phyloP scores from a whole-genome alignment of 2,113 vertebrate species.

The Parus major region DNA sequence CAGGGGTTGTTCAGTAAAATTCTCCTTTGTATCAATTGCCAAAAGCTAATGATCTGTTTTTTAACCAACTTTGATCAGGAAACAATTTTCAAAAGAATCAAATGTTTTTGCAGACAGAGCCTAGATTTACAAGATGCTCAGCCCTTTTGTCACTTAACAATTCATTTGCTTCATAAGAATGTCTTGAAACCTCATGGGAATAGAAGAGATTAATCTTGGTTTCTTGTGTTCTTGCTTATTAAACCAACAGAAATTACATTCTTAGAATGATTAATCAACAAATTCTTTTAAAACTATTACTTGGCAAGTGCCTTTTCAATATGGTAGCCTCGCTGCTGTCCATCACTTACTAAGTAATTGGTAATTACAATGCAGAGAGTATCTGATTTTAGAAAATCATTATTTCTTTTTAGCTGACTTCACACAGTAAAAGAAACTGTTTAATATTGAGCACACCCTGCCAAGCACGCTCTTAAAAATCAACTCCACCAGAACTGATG shows the following conservation, averaged over 20 bases:
- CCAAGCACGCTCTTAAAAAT: not conserved
- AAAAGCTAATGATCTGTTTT: not conserved
- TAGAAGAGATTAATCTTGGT: not conserved
- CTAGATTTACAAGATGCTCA: not conserved
- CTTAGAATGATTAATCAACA: not conserved
- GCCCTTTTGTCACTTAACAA: not conserved
- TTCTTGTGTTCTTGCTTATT: not conserved
- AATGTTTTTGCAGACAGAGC: not conserved
- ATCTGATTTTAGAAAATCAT: not conserved
- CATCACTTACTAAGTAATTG: not conserved
- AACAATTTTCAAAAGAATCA: not conserved
- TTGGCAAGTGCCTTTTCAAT: not conserved
- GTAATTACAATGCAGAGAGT: not conserved
- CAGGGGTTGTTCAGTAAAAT: not conserved
- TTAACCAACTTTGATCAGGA: not conserved
- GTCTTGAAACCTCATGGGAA: not conserved
- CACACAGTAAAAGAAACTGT: not conserved
- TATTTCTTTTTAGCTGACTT: not conserved
- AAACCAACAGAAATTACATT: not conserved
- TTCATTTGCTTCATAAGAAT: not conserved
- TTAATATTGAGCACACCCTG: not conserved
- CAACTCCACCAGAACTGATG: not conserved
- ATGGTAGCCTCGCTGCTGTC: not conserved
- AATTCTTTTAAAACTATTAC: not conserved
- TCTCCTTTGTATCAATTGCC: not conserved